Conservation (phyloP, 2,888 invertebrate genomes). For the Isoperla grammatica region DNA sequence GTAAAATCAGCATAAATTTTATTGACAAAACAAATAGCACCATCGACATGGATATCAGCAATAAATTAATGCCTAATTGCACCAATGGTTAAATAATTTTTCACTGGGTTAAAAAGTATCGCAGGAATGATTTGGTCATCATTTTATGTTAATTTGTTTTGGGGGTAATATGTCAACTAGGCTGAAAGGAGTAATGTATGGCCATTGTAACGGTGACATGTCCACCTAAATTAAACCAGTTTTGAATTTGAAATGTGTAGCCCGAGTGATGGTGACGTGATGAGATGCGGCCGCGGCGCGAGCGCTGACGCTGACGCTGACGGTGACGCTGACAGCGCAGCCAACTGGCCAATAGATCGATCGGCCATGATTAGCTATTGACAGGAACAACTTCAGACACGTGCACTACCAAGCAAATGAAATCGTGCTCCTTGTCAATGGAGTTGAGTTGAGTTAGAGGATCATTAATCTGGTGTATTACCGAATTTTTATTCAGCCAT, state of each 20-base stretch:
- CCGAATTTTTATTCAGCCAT: too few relatives aligned
- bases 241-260: constrained; percentile 24
- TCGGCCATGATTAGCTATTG: background rate
- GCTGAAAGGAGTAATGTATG: constrained; percentile 15
- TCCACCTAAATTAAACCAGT: constrained; percentile 23
- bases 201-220: constrained; percentile 12
- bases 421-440: too few relatives aligned
- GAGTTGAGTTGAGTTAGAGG: too few relatives aligned
- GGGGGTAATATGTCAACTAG: constrained; percentile 12
- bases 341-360: constrained; percentile 26
- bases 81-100: constrained; percentile 10
- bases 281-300: constrained; percentile 26
- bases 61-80: constrained; percentile 2
- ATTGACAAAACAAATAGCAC: background rate
- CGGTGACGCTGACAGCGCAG: constrained; percentile 20
- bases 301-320: constrained; percentile 18
- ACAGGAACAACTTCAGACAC: too few relatives aligned
- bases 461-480: too few relatives aligned
- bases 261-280: constrained; percentile 25
- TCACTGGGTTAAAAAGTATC: constrained; percentile 5
- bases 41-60: background rate
- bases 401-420: too few relatives aligned
- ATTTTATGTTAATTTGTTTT: constrained; percentile 17
- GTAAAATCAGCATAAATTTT: background rate
- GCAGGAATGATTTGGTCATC: constrained; percentile 16